Base-by-base conservation (phyloP, 2,888 invertebrate species). In the Limnephilus auricula region DNA sequence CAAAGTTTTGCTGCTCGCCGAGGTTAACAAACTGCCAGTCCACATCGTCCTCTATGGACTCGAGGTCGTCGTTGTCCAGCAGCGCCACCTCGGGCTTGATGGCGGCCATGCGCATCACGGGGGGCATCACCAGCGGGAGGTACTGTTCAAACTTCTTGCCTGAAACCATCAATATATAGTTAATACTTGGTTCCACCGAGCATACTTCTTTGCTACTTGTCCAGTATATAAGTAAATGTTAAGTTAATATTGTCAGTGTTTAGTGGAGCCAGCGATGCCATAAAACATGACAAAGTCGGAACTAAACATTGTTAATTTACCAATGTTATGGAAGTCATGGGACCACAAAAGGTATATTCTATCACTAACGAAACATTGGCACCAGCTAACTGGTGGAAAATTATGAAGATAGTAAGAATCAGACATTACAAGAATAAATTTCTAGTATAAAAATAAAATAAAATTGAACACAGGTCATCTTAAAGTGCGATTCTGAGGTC, bases 11-110 rank as follows among this genome's bases (percentile, higher is more conserved):
- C 95, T 99, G 98, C 94, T 99, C 99, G 30, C 99, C 99, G 5
- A 99, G 96, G 4, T 98, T 98, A 83, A 99, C 98, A 95, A 99
- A 99, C 94, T 99, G 98, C 99, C 99, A 99, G 94, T 99, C 99
- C 18, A 98, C 97, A 94, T 98, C 98, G 50, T 97, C 97, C 94
- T 98, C 98, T 89, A 98, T 97, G 80, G 97, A 97, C 94, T 98
- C 97, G 95, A 98, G 96, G 94, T 98, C 98, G 94, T 98, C 98
- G 95, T 98, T 98, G 94, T 99, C 99, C 18, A 99, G 95, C 65
- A 99, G 95, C 30, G 99, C 98, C 83, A 99, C 98, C 95, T 99
- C 99, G 0, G 99, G 99, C 94, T 98, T 99, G 96, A 99, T 97
- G 9, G 98, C 97, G 12, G 99, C 99, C 5, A 99, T 98, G 94